Evolutionary conservation across 1,140 invertebrate species (phyloP).

Genomic region (Odontomachus brunneus): DNA sequence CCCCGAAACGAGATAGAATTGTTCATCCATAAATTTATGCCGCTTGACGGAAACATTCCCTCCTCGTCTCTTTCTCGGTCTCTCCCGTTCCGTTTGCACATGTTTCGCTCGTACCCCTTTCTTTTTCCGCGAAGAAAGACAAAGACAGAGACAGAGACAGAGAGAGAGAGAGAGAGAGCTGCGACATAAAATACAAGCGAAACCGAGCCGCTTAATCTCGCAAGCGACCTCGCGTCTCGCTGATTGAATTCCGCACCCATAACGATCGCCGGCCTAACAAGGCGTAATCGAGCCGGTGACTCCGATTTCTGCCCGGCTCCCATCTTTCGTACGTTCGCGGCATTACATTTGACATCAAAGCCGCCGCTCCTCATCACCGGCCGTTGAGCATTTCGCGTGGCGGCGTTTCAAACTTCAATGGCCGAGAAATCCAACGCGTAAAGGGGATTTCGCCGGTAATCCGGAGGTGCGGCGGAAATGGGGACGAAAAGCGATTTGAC

Average conservation of each 20-base stretch:
- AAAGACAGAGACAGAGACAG: too few relatives aligned
- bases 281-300: slow-evolving; percentile 17
- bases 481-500: slow-evolving; percentile 48
- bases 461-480: slow-evolving; percentile 38
- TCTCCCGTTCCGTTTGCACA: not conserved
- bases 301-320: not conserved
- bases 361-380: slow-evolving; percentile 5
- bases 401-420: slow-evolving; percentile 46
- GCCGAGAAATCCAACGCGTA: slow-evolving; percentile 46
- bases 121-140: slow-evolving; percentile 6
- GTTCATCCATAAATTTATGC: slow-evolving; percentile 73
- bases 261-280: not conserved
- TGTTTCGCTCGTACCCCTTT: not conserved
- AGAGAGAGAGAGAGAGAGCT: too few relatives aligned
- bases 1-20: slow-evolving; percentile 69
- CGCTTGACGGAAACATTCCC: slow-evolving; percentile 71
- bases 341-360: slow-evolving; percentile 45
- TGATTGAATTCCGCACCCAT: slow-evolving; percentile 69
- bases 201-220: slow-evolving; percentile 52
- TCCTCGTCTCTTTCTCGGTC: slow-evolving; percentile 59
- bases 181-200: slow-evolving; percentile 61
- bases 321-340: slow-evolving; percentile 9
- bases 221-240: slow-evolving; percentile 63
- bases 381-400: slow-evolving; percentile 40
- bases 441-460: slow-evolving; percentile 50